Evolutionary conservation across 2,888 invertebrate species (phyloP).

Genomic region (Agrilus mali): DNA sequence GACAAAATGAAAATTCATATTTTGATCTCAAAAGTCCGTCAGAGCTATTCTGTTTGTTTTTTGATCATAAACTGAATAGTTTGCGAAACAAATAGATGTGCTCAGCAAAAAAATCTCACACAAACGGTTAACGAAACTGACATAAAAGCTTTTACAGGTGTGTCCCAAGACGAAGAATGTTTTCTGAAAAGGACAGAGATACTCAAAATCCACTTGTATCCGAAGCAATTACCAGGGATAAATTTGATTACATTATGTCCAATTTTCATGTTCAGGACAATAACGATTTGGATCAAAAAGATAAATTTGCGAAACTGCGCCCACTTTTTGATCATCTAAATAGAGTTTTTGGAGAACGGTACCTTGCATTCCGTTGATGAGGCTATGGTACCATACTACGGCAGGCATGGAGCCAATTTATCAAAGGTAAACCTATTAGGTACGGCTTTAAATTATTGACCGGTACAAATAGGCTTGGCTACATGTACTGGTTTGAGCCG

Average conservation of each 20-base stretch:
- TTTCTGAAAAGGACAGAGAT: conserved; percentile 16
- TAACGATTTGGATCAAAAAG: conserved; percentile 10
- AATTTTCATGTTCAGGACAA: conserved; percentile 17
- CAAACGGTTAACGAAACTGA: not conserved
- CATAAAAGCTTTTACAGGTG: too few species aligned
- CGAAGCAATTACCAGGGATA: conserved; percentile 15
- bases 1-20: too few species aligned
- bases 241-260: conserved; percentile 16
- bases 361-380: conserved; percentile 21
- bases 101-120: conserved; percentile 1
- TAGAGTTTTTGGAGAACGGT: conserved; percentile 13
- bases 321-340: conserved; percentile 16
- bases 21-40: too few species aligned
- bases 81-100: conserved; percentile 2
- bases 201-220: conserved; percentile 13
- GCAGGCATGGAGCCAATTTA: conserved; percentile 19
- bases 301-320: conserved; percentile 18
- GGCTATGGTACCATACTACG: conserved; percentile 24
- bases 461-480: conserved; percentile 11
- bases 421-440: conserved; percentile 16
- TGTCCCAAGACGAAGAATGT: conserved; percentile 17
- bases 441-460: conserved; percentile 16
- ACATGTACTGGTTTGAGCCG: conserved; percentile 4
- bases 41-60: conserved; percentile 4
- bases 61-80: conserved; percentile 3